A percentile compares a stretch with the other conserved stretches of the same genome.
Conservation (phyloP, 2,797 vertebrate genomes). For the Poliocrania exsul region DNA sequence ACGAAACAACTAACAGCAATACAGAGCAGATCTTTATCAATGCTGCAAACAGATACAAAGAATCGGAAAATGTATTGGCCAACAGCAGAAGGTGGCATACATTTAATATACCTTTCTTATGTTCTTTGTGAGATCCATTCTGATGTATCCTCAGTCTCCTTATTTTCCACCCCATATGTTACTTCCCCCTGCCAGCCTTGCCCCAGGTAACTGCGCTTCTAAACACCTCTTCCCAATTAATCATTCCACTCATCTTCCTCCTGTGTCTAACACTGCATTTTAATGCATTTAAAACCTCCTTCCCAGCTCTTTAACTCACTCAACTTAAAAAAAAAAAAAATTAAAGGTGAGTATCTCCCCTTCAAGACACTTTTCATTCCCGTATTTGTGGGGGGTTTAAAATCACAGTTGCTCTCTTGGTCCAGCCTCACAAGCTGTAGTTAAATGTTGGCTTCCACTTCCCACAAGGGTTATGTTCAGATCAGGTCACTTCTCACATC, state of each 20-base stretch:
- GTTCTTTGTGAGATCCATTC: not conserved
- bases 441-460: not conserved
- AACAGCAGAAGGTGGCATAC: not conserved
- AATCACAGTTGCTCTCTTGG: not conserved
- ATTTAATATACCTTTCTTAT: conserved; percentile 5
- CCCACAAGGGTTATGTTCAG: not conserved
- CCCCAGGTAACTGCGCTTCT: not conserved
- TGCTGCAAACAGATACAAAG: not conserved
- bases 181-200: not conserved
- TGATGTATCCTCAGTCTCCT: not conserved
- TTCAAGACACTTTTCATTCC: not conserved
- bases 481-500: not conserved
- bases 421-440: not conserved
- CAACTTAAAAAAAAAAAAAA: not conserved
- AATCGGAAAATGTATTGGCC: not conserved
- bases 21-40: not conserved
- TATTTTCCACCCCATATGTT: not conserved
- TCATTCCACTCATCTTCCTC: not conserved
- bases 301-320: not conserved
- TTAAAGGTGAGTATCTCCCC: no score
- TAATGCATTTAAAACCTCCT: not conserved
- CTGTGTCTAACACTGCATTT: not conserved
- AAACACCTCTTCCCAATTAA: not conserved
- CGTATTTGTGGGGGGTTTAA: not conserved
- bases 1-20: not conserved